Evolutionary conservation across 2,113 vertebrate genomes (phyloP).

Genomic region (Ameiurus melas): DNA sequence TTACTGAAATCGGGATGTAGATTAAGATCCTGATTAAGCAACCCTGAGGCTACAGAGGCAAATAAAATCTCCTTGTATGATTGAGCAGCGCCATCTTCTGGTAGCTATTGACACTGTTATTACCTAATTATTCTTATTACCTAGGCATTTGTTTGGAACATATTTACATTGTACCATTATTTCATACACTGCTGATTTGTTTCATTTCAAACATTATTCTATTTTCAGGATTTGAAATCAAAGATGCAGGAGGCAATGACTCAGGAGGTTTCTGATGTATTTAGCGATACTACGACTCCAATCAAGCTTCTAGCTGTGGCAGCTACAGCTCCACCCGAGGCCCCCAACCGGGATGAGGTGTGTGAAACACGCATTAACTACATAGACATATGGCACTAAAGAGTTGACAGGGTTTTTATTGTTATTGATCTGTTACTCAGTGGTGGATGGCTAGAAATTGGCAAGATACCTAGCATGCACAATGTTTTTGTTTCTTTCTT

Average conservation of each 20-base stretch:
- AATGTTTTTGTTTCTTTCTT: neutral
- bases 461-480: neutral
- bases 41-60: neutral
- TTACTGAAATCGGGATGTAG: neutral
- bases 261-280: conserved; percentile 96
- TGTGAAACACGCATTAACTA: neutral
- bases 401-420: neutral
- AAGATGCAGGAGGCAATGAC: conserved; percentile 99
- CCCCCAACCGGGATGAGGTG: conserved; percentile 90
- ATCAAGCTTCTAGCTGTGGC: conserved; percentile 95
- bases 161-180: neutral
- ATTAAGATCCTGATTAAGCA: neutral
- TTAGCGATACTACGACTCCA: conserved; percentile 96
- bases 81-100: conserved; percentile 36
- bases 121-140: neutral
- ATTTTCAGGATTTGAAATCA: conserved; percentile 85
- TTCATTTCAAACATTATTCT: conserved; percentile 2
- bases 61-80: neutral
- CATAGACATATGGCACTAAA: neutral
- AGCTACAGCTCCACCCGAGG: conserved; percentile 89
- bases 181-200: neutral
- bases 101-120: neutral
- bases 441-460: neutral
- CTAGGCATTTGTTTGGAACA: neutral
- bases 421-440: neutral